Evolutionary conservation across 1,140 invertebrate species (phyloP).

Genomic region (Anastatus disparis): DNA sequence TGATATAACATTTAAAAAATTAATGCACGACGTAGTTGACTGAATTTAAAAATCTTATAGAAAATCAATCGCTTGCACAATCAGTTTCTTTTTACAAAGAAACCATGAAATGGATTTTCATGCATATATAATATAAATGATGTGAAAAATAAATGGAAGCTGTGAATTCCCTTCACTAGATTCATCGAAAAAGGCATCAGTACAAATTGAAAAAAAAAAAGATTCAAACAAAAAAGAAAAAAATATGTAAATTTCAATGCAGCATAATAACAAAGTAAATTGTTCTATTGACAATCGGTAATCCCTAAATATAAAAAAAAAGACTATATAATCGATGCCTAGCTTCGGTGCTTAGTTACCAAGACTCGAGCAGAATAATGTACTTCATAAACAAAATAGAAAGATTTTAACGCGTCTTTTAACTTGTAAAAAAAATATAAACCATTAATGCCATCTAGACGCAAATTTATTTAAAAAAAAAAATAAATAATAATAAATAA

Average conservation of each 20-base stretch:
- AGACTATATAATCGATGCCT: constrained; percentile 39
- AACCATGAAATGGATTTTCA: constrained; percentile 10
- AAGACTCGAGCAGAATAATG: constrained; percentile 38
- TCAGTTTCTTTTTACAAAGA: neutral
- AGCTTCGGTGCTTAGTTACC: constrained; percentile 44
- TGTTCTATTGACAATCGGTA: constrained; percentile 55
- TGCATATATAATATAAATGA: no score
- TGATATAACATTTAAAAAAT: no score
- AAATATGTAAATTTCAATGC: no score
- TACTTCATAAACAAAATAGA: constrained; percentile 29
- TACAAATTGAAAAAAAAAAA: constrained; percentile 16
- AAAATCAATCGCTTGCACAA: constrained; percentile 14
- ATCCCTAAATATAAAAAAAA: no score
- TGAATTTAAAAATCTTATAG: constrained; percentile 3
- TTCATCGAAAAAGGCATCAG: constrained; percentile 9
- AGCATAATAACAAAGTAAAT: constrained; percentile 7
- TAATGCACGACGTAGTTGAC: no score
- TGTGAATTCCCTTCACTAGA: constrained; percentile 1
- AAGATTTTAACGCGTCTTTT: constrained; percentile 34
- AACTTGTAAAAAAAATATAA: constrained; percentile 28
- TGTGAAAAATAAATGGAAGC: constrained; percentile 10
- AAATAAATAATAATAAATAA: no score
- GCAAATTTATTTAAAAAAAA: constrained; percentile 37
- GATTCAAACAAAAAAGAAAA: no score
- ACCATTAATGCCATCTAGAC: constrained; percentile 32